Evolutionary conservation across 2,113 vertebrate species (phyloP).

Genomic region (Macrotis lagotis): DNA sequence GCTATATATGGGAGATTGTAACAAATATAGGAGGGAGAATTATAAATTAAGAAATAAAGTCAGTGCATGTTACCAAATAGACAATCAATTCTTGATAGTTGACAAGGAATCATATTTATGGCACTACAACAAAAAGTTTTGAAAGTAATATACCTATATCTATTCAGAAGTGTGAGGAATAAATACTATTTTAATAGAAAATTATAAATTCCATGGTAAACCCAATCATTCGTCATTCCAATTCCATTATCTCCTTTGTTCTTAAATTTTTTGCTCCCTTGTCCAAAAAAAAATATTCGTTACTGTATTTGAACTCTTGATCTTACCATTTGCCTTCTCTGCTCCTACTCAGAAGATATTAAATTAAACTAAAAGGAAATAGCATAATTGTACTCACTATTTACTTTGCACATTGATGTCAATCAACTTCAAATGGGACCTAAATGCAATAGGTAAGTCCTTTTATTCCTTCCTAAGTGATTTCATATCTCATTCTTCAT

Average conservation of each 20-base stretch:
- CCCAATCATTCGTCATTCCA: not conserved
- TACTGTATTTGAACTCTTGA: not conserved
- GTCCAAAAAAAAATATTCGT: not conserved
- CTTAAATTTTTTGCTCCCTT: not conserved
- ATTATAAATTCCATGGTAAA: not conserved
- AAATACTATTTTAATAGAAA: not conserved
- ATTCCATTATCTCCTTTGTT: not conserved
- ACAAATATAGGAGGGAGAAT: not conserved
- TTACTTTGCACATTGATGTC: not conserved
- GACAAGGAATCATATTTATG: not conserved
- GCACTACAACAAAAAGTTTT: not conserved
- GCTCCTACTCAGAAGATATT: not conserved
- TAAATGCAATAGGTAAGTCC: not conserved
- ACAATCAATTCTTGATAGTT: not conserved
- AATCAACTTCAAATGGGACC: not conserved
- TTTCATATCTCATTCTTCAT: not conserved
- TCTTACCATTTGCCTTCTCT: not conserved
- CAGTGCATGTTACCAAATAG: not conserved
- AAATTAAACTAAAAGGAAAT: not conserved
- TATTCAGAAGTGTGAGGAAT: not conserved
- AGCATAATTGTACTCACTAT: not conserved
- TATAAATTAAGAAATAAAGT: not conserved
- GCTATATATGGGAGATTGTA: not conserved
- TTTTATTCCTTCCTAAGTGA: not conserved
- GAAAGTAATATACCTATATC: not conserved